phyloP scores from a whole-genome alignment of 2,113 vertebrate species.

The Aptenodytes forsteri region DNA sequence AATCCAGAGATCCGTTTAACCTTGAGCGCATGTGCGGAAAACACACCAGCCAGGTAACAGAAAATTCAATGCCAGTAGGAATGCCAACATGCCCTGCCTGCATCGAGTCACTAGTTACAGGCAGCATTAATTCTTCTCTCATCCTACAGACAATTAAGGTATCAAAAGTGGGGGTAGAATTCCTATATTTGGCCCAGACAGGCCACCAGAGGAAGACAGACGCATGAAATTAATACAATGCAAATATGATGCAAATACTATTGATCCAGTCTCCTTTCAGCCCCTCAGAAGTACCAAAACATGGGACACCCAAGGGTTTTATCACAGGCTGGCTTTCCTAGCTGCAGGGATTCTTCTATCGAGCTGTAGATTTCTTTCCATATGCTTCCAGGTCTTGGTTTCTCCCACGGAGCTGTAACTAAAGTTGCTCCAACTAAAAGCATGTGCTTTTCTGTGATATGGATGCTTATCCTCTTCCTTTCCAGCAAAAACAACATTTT shows the following conservation, averaged over 20 bases:
- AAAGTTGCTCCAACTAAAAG: not conserved
- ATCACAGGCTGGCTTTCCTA: not conserved
- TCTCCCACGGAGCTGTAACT: not conserved
- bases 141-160: not conserved
- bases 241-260: not conserved
- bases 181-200: not conserved
- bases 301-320: not conserved
- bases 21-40: not conserved
- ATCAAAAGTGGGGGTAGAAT: not conserved
- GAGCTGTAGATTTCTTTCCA: not conserved
- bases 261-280: not conserved
- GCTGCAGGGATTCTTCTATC: not conserved
- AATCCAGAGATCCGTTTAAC: not conserved
- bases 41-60: not conserved
- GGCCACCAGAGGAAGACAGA: not conserved
- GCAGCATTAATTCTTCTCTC: not conserved
- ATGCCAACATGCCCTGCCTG: not conserved
- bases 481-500: not conserved
- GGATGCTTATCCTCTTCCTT: not conserved
- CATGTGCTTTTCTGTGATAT: not conserved
- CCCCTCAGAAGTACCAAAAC: not conserved
- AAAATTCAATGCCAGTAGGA: not conserved
- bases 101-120: not conserved
- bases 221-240: not conserved
- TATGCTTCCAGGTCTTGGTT: not conserved